Percentiles rank a stretch among this genome's conserved stretches.
These are phyloP conservation scores for Agrypnia vestita DNA, from an alignment of 1,140 invertebrate species.

Conservation along the genomic window DNA sequence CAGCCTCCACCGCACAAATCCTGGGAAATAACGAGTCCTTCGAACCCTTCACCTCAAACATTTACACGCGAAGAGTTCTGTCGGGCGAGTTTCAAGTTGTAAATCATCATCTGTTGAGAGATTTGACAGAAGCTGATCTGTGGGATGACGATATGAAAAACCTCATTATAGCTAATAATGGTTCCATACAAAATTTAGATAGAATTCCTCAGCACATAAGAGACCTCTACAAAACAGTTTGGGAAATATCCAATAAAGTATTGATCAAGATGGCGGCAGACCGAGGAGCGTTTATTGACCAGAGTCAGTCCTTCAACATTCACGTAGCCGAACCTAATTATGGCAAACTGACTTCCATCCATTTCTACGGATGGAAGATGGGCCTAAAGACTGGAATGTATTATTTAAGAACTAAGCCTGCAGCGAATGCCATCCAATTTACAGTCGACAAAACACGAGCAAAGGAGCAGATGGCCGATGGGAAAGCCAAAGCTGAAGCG, in stretches of 20 bases:
- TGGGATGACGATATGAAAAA: constrained; percentile 99
- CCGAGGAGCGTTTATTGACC: constrained; percentile 98
- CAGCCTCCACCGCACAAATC: constrained; percentile 99
- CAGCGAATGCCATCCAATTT: constrained; percentile 97
- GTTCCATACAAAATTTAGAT: constrained; percentile 95
- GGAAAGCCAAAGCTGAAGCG: constrained; percentile 61
- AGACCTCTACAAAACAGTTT: constrained; percentile 97
- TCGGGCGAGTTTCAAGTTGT: constrained; percentile 94
- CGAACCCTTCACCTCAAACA: constrained; percentile 98
- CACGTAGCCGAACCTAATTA: constrained; percentile 96
- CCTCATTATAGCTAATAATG: constrained; percentile 91
- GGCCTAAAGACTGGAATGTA: constrained; percentile 99
- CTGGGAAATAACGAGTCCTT: constrained; percentile 99
- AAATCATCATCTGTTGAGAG: constrained; percentile 96
- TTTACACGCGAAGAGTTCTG: constrained; percentile 94
- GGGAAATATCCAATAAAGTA: constrained; percentile 97
- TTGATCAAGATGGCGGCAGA: constrained; percentile 98
- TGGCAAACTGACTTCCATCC: constrained; percentile 96
- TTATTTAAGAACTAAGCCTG: constrained; percentile 97
- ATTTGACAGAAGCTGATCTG: constrained; percentile 91
- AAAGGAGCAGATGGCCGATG: constrained; percentile 64
- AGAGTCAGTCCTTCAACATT: constrained; percentile 98
- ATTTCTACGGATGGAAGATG: constrained; percentile 98
- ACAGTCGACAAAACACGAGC: constrained; percentile 95
- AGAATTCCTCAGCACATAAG: constrained; percentile 93